Base-by-base conservation (phyloP, 2,113 vertebrate genomes). In the Dendrocopos noguchii region DNA sequence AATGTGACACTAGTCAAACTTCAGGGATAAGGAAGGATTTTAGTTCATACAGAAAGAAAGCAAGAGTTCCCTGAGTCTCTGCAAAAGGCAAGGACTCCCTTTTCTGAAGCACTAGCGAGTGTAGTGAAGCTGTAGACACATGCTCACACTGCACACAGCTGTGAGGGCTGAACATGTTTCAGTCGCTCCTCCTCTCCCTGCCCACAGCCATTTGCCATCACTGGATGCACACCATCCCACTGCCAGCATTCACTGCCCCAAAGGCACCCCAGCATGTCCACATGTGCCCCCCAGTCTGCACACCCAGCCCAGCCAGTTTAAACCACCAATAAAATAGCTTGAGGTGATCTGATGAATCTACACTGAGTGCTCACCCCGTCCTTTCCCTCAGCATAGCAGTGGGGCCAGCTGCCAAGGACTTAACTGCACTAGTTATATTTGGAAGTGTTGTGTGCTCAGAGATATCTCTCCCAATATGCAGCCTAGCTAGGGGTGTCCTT, bases 111-210 rank as follows among this genome's bases (percentile, higher is more conserved):
- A 1, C 66, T 20, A 15, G 66, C 1, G 7, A 57, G 60, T 1
- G 4, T 22, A 10, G 29, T 0, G n/a, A 20, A 57, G 67, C 75
- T 53, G 75, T 7, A 72, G 22, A 13, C 6, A 9, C 15, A 4
- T 0, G 3, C 10, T 73, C 3, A 5, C 1, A 0, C 20, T 3
- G 19, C 63, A 28, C 0, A 0, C 52, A 86, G 60, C 68, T 76
- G 75, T 0, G 0, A 39, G 39, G 76, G 76, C 55, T 82, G 60
- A 76, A 63, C 72, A 12, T 16, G 1, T 61, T 5, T 18, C 61
- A 56, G 55, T n/a, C 3, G 12, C 53, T 47, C 53, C 63, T 92
- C 57, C 57, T 81, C 71, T 66, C 64, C 78, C 60, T 20, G 59
- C 65, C 6, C 39, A 3, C 0, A 1, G 61, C 70, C 68, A 17